Base-by-base conservation (phyloP, 2,888 invertebrate species). In the Lasioglossum lativentre region DNA sequence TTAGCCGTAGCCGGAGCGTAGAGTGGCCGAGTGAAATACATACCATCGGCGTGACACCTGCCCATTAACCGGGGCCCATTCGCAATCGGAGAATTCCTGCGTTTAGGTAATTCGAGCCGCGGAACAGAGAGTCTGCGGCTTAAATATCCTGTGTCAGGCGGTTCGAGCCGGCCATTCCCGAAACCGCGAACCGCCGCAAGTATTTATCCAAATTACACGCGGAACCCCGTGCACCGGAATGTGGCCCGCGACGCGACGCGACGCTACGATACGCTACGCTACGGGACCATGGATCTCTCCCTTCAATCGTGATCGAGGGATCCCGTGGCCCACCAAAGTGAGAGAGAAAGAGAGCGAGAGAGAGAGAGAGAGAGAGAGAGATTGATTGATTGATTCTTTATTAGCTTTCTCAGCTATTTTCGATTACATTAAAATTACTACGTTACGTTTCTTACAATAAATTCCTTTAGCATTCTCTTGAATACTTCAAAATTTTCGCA, bases 61-160 rank as follows among this genome's bases (percentile, higher is more conserved):
- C 52, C 82, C 82, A 86, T 86, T 89, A 89, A 83, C 80, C 47
- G 52, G 34, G 47, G 30, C 38, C 80, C 82, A 68, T 85, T 88
- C 82, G 88, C 87, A 83, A 83, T 87, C 80, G 75, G 90, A 86
- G 87, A 86, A 82, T 89, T 88, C 82, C 82, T 76, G 82, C 86
- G 86, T 86, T 84, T 82, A 84, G 88, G 87, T 86, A 84, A 90
- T 88, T 84, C 86, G 86, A 90, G 70, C 82, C 78, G 71, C 63
- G 78, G 73, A 52, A 78, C 80, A 81, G 83, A 85, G 75, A 72
- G 89, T 86, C 81, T 84, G 90, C 78, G 89, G 88, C 79, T 80
- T 68, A 86, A 87, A 88, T 89, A 82, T 86, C 80, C 86, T 52
- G 79, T 84, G 86, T 89, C 84, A 78, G 83, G 74, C 45, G 80